Evolutionary conservation across 2,888 invertebrate species (phyloP).

Genomic region (Neoaliturus tenellus): DNA sequence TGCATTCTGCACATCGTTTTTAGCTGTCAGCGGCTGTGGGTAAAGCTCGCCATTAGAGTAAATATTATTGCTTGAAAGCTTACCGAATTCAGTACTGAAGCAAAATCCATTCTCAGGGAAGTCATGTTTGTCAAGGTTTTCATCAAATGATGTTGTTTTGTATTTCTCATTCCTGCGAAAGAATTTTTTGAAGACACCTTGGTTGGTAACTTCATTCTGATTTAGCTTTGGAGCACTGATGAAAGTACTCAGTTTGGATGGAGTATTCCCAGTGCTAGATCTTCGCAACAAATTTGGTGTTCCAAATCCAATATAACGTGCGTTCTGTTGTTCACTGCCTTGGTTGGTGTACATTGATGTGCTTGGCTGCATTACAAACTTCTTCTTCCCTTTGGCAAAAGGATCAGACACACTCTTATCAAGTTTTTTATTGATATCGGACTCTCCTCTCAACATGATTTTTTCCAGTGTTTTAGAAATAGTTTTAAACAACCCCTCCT

Average conservation of each 20-base stretch:
- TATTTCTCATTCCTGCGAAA: slow-evolving; percentile 33
- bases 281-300: slow-evolving; percentile 44
- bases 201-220: slow-evolving; percentile 41
- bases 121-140: slow-evolving; percentile 41
- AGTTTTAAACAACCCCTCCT: slow-evolving; percentile 64
- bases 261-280: slow-evolving; percentile 51
- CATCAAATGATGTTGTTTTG: slow-evolving; percentile 31
- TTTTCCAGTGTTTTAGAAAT: slow-evolving; percentile 65
- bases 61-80: not conserved
- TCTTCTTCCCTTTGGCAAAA: slow-evolving; percentile 55
- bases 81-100: slow-evolving; percentile 8
- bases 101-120: slow-evolving; percentile 45
- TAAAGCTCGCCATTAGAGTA: not conserved
- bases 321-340: slow-evolving; percentile 2
- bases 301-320: not conserved
- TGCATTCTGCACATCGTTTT: slow-evolving; percentile 34
- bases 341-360: slow-evolving; percentile 35
- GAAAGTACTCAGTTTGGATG: slow-evolving; percentile 33
- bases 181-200: slow-evolving; percentile 21
- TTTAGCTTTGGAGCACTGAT: slow-evolving; percentile 26
- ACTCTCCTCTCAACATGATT: slow-evolving; percentile 62
- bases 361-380: slow-evolving; percentile 46
- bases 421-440: slow-evolving; percentile 60
- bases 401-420: slow-evolving; percentile 61
- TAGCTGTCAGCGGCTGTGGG: not conserved